phyloP scores from a whole-genome alignment of 2,888 invertebrate genomes.

The Keiferia lycopersicella region DNA sequence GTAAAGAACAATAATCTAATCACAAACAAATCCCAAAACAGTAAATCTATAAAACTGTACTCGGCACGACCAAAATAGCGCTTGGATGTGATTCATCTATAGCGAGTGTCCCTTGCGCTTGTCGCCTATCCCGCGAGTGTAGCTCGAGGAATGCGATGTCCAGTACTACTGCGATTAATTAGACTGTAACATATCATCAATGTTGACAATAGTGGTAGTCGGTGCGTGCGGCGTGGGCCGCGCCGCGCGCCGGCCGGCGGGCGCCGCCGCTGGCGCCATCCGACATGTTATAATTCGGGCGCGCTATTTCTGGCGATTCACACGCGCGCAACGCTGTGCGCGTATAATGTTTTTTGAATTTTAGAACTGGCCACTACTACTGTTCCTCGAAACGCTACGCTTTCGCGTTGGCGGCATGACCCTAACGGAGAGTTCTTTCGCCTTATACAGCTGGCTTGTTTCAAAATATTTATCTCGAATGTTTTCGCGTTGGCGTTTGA shows the following conservation, averaged over 20 bases:
- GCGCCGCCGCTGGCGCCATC: conserved; percentile 64
- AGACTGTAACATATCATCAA: conserved; percentile 18
- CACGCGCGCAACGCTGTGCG: conserved; percentile 66
- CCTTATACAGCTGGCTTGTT: conserved; percentile 20
- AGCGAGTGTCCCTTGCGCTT: not conserved
- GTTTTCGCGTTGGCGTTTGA: conserved; percentile 18
- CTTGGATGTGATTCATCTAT: conserved; percentile 5
- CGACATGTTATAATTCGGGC: conserved; percentile 76
- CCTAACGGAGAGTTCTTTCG: conserved; percentile 24
- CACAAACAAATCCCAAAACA: not conserved
- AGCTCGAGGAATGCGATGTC: conserved; percentile 23
- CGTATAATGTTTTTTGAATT: conserved; percentile 66
- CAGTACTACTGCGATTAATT: conserved; percentile 17
- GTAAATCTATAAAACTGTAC: not conserved
- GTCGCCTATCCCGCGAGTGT: conserved; percentile 11
- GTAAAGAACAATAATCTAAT: not conserved
- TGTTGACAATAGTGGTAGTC: conserved; percentile 23
- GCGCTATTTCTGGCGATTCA: conserved; percentile 76
- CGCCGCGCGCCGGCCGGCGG: conserved; percentile 36
- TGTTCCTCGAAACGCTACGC: conserved; percentile 19
- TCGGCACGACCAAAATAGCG: not conserved
- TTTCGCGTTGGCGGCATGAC: conserved; percentile 24
- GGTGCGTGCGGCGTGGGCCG: conserved; percentile 19
- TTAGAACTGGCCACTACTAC: conserved; percentile 44
- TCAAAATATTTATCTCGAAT: conserved; percentile 15